phyloP scores from a whole-genome alignment of 2,797 vertebrate species.

The Cirrhinus mrigala region DNA sequence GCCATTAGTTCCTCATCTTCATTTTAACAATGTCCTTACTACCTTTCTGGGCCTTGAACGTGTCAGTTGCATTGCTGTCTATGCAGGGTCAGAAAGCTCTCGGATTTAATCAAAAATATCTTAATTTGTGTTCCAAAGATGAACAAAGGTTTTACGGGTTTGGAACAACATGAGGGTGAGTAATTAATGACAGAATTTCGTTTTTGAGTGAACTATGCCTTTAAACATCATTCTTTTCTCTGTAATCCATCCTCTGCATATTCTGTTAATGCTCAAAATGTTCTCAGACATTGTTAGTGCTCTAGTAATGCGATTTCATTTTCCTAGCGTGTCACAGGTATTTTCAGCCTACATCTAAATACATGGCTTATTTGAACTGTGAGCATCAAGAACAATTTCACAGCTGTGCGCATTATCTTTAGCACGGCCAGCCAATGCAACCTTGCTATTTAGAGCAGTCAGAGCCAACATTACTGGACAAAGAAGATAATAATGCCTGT shows the following conservation, averaged over 20 bases:
- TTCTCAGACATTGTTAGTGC: neutral
- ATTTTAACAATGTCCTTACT: no score
- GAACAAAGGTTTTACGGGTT: no score
- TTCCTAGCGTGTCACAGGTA: constrained; percentile 38
- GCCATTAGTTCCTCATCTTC: no score
- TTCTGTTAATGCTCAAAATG: neutral
- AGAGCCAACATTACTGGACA: constrained; percentile 51
- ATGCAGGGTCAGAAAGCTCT: no score
- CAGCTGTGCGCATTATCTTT: constrained; percentile 73
- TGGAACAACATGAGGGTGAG: no score
- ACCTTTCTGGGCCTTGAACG: no score
- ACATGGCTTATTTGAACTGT: constrained; percentile 53
- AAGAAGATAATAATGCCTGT: constrained; percentile 20
- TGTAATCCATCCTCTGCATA: neutral
- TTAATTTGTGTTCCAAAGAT: no score
- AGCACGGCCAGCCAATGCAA: constrained; percentile 64
- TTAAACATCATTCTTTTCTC: neutral
- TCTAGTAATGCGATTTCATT: constrained; percentile 3
- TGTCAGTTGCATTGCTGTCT: no score
- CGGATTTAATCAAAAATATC: no score
- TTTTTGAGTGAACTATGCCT: no score
- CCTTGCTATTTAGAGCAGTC: constrained; percentile 63
- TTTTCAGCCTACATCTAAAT: constrained; percentile 37
- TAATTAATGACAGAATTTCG: no score
- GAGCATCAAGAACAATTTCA: constrained; percentile 74